A percentile compares a stretch with the other conserved stretches of the same genome.
Conservation (phyloP, 2,888 invertebrate species). For the Harpalus rubripes region DNA sequence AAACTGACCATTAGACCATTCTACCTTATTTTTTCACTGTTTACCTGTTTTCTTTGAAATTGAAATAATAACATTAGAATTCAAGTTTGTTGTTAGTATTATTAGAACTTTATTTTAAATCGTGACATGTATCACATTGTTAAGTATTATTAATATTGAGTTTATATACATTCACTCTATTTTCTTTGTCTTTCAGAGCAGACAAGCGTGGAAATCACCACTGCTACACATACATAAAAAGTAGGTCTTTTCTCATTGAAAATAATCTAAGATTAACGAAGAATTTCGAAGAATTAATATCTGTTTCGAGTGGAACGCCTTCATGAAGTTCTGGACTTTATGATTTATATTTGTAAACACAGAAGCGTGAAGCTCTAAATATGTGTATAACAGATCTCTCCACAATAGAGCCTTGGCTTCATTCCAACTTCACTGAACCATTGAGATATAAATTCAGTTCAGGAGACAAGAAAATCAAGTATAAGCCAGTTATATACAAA, state of each 20-base stretch:
- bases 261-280: not conserved
- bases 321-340: constrained; percentile 7
- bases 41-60: too few relatives aligned
- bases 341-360: constrained; percentile 31
- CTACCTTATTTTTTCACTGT: too few relatives aligned
- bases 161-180: too few relatives aligned
- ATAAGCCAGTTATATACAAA: constrained; percentile 1
- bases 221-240: not conserved
- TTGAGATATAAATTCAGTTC: constrained; percentile 26
- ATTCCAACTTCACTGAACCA: constrained; percentile 11
- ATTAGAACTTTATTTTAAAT: too few relatives aligned
- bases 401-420: constrained; percentile 8
- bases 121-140: too few relatives aligned
- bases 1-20: too few relatives aligned
- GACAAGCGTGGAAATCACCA: too few relatives aligned
- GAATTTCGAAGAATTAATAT: not conserved
- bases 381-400: constrained; percentile 37
- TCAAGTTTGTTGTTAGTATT: too few relatives aligned
- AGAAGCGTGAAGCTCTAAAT: constrained; percentile 39
- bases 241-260: not conserved
- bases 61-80: too few relatives aligned
- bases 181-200: too few relatives aligned
- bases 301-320: not conserved
- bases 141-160: too few relatives aligned
- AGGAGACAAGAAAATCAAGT: constrained; percentile 25